These are phyloP conservation scores for Sycobia sp. DNA, from an alignment of 1,140 invertebrate genomes.

Conservation along the genomic window DNA sequence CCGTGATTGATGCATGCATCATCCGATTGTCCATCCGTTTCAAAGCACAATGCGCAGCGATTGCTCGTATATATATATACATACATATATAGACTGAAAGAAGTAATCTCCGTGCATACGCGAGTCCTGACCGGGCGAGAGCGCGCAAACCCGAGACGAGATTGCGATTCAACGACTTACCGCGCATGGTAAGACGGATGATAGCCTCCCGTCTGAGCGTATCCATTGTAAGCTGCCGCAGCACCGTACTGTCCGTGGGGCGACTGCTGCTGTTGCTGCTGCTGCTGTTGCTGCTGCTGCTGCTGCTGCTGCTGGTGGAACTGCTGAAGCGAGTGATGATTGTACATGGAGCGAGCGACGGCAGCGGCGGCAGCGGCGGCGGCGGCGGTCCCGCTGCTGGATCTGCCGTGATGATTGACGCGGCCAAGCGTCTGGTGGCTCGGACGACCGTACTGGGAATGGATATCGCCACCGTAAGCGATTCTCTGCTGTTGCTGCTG, in stretches of 20 bases:
- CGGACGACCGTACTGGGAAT: constrained; percentile 64
- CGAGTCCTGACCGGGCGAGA: too few relatives aligned
- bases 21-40: too few relatives aligned
- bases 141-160: too few relatives aligned
- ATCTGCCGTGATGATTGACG: constrained; percentile 42
- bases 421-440: constrained; percentile 39
- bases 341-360: constrained; percentile 50
- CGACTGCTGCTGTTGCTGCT: constrained; percentile 5
- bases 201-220: constrained; percentile 49
- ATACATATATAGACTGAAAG: too few relatives aligned
- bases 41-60: too few relatives aligned
- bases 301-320: constrained; percentile 47
- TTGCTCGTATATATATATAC: too few relatives aligned
- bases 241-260: constrained; percentile 48
- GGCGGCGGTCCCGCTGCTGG: too few relatives aligned
- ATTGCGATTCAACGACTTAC: too few relatives aligned
- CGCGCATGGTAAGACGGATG: constrained; percentile 50
- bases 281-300: constrained; percentile 22
- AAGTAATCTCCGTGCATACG: too few relatives aligned
- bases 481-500: constrained; percentile 50
- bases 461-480: constrained; percentile 57
- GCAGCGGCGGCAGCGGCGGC: too few relatives aligned
- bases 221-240: constrained; percentile 56
- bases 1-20: too few relatives aligned
- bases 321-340: constrained; percentile 50